Evolutionary conservation across 2,113 vertebrate species (phyloP), one percentile per base, ranked within the genome.

Genomic region (Misgurnus anguillicaudatus): DNA sequence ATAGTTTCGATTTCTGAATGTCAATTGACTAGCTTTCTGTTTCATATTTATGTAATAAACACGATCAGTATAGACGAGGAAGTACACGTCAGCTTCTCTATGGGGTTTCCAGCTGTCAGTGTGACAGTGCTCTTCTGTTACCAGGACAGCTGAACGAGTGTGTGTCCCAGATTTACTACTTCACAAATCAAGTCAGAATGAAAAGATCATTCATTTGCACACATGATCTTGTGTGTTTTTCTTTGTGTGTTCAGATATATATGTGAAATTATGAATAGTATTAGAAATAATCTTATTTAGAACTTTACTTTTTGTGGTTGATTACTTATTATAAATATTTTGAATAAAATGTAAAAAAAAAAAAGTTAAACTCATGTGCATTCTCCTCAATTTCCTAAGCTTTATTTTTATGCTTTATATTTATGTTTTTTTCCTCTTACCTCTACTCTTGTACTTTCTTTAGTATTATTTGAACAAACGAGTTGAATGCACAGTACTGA

Each of bases 271-370:
- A 7, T 71, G 6, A 71, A 55, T 55, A 9, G 5, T 55, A 41
- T 58, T 72, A 42, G 51, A 21, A 58, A 19, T 53, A 53, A 5
- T 9, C 6, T 2, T 8, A 38, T 39, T 39, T 31, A 55, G n/a
- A 7, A 5, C 51, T 55, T 45, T 10, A 31, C 19, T 70, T 38
- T 9, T 70, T 7, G 24, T n/a, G 47, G 10, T 3, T 71, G 10
- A 4, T 8, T 39, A 55, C 21, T 7, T 45, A 70, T 38, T 36
- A 6, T 19, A n/a, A 68, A 16, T 42, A 77, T 2, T 65, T 66
- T 4, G 61, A 73, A 82, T 82, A 82, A 82, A 82, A 65, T 47
- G 11, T 51, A 51, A 4, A 21, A 41, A 72, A 72, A 41, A 41
- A n/a, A 5, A 45, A 71, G 60, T 60, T 39, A 36, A 79, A 51